These are phyloP conservation scores for Mesocricetus auratus DNA, from an alignment of 2,113 vertebrate genomes.

Conservation along the genomic window DNA sequence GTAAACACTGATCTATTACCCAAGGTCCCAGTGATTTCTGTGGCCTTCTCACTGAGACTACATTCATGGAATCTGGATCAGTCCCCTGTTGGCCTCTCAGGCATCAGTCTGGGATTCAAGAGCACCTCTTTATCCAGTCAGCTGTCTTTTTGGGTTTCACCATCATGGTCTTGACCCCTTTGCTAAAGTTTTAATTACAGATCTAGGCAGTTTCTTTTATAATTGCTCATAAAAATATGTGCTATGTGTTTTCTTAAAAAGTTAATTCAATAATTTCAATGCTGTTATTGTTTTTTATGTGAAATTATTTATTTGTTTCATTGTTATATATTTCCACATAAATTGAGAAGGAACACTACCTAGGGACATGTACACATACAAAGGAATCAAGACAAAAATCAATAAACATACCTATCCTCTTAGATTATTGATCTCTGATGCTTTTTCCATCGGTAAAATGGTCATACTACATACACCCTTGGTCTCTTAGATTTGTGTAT, in stretches of 20 bases:
- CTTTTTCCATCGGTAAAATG: background rate
- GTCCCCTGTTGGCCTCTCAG: too few species aligned
- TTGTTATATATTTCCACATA: constrained; percentile 2
- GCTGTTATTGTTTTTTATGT: background rate
- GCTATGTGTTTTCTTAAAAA: background rate
- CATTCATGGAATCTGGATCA: too few species aligned
- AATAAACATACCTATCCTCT: background rate
- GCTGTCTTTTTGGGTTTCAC: too few species aligned
- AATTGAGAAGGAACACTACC: background rate
- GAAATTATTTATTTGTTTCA: background rate
- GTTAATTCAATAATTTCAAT: background rate
- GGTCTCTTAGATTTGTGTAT: background rate
- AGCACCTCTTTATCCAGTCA: too few species aligned
- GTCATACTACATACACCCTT: background rate
- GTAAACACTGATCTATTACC: too few species aligned
- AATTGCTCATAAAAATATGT: background rate
- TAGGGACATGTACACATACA: background rate
- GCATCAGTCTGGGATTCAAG: too few species aligned
- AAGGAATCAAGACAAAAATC: background rate
- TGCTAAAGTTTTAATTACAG: background rate
- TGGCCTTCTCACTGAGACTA: too few species aligned
- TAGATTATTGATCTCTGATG: background rate
- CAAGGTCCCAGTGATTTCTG: too few species aligned
- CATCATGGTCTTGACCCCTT: too few species aligned
- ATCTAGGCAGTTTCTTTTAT: background rate